A percentile compares a stretch with the other conserved stretches of the same genome.
Evolutionary conservation across 30 jellyfish, hydroid and myxozoan species (phyloP).

Genomic region (Aurelia aurita complex sp. Pacific): DNA sequence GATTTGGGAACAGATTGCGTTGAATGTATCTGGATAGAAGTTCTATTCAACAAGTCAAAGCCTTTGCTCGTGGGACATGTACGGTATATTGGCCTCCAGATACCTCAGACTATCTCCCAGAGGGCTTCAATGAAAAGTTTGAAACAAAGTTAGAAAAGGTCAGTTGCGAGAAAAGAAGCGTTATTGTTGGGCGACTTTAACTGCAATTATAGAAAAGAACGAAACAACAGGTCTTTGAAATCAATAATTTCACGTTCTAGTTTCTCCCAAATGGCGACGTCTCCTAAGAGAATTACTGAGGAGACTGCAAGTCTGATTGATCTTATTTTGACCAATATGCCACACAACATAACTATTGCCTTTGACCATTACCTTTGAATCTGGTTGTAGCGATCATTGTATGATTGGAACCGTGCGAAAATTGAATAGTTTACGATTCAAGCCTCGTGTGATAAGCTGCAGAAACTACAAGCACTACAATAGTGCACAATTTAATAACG

Average conservation of each 20-base stretch:
- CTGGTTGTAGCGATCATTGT: too few relatives aligned
- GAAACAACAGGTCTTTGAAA: slow-evolving; percentile 39
- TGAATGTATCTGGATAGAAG: slow-evolving; percentile 38
- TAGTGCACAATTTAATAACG: too few relatives aligned
- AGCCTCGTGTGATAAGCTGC: too few relatives aligned
- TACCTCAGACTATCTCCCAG: slow-evolving; percentile 56
- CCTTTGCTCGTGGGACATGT: slow-evolving; percentile 46
- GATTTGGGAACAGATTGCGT: slow-evolving; percentile 42
- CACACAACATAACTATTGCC: slow-evolving; percentile 8
- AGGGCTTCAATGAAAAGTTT: slow-evolving; percentile 42
- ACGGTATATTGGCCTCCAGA: slow-evolving; percentile 39
- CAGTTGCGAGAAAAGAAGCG: background rate
- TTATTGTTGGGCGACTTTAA: too few relatives aligned
- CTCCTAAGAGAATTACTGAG: slow-evolving; percentile 4
- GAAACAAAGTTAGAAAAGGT: slow-evolving; percentile 47
- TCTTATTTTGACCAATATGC: slow-evolving; percentile 42
- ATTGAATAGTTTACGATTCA: too few relatives aligned
- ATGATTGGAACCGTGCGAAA: too few relatives aligned
- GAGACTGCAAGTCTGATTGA: slow-evolving; percentile 40
- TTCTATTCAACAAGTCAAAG: slow-evolving; percentile 53
- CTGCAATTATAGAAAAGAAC: background rate
- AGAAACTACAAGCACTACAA: too few relatives aligned
- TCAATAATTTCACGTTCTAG: slow-evolving; percentile 37
- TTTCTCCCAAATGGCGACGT: slow-evolving; percentile 34
- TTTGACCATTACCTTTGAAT: too few relatives aligned